Percentiles rank a stretch among this genome's conserved stretches.
Evolutionary conservation across 2,113 vertebrate species (phyloP).

Genomic region (Lichenostomus cassidix): DNA sequence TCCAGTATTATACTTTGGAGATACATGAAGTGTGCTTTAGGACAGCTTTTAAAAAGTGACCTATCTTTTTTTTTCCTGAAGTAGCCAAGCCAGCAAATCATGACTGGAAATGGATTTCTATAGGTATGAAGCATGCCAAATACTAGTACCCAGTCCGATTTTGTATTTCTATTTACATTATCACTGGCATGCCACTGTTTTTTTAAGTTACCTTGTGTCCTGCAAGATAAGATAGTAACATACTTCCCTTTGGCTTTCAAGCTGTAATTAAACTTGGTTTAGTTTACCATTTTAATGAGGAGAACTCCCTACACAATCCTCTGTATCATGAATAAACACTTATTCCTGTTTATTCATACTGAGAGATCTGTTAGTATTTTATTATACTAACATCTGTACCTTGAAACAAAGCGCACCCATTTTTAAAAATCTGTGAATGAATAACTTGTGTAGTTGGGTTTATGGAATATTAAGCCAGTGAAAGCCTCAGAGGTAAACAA

Average conservation of each 20-base stretch:
- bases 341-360: constrained; percentile 74
- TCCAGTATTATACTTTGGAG: not conserved
- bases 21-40: not conserved
- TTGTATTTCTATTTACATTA: constrained; percentile 26
- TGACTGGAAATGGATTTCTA: not conserved
- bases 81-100: not conserved
- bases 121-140: not conserved
- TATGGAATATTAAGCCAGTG: not conserved
- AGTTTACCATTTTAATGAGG: constrained; percentile 53
- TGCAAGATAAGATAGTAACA: constrained; percentile 63
- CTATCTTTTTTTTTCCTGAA: not conserved
- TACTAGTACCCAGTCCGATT: not conserved
- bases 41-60: not conserved
- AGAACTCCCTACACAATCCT: constrained; percentile 61
- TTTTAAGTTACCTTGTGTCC: constrained; percentile 26
- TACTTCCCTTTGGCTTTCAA: constrained; percentile 62
- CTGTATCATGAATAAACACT: constrained; percentile 63
- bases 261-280: constrained; percentile 30
- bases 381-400: constrained; percentile 59
- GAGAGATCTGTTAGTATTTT: constrained; percentile 58
- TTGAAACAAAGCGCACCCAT: constrained; percentile 44
- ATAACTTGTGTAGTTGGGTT: not conserved
- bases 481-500: constrained; percentile 9
- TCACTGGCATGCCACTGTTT: not conserved
- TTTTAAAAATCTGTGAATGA: constrained; percentile 36